These are phyloP conservation scores for Bedellia somnulentella DNA, from an alignment of 2,888 invertebrate genomes.

Conservation along the genomic window DNA sequence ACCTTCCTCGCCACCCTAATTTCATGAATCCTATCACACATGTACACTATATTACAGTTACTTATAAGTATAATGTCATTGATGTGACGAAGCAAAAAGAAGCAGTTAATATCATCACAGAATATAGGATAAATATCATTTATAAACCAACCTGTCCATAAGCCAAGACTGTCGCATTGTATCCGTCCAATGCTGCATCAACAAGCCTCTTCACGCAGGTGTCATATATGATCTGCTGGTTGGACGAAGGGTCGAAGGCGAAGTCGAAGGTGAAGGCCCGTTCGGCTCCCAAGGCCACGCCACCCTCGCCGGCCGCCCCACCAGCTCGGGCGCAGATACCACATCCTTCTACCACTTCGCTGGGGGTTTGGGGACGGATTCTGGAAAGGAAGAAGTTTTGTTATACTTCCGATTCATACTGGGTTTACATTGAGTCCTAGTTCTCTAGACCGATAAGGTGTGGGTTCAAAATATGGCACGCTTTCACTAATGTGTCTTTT, in stretches of 20 bases:
- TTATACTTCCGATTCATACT: too few species aligned
- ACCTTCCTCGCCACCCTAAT: too few species aligned
- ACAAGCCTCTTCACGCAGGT: slow-evolving; percentile 84
- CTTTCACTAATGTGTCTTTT: too few species aligned
- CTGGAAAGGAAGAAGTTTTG: slow-evolving; percentile 44
- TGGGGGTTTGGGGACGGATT: slow-evolving; percentile 91
- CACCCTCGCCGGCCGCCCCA: slow-evolving; percentile 87
- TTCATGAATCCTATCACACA: too few species aligned
- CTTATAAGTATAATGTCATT: too few species aligned
- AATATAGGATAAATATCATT: too few species aligned
- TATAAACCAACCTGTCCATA: slow-evolving; percentile 89
- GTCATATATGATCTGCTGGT: slow-evolving; percentile 79
- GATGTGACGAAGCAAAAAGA: too few species aligned
- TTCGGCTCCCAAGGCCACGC: slow-evolving; percentile 89
- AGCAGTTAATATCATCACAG: too few species aligned
- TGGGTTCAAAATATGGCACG: too few species aligned
- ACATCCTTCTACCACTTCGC: slow-evolving; percentile 94
- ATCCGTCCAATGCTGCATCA: slow-evolving; percentile 91
- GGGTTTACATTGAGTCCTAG: too few species aligned
- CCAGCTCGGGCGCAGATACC: slow-evolving; percentile 89
- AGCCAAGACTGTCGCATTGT: slow-evolving; percentile 96
- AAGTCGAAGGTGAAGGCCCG: slow-evolving; percentile 96
- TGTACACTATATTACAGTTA: too few species aligned
- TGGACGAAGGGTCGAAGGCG: slow-evolving; percentile 82
- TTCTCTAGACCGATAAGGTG: too few species aligned